A percentile compares a stretch with the other conserved stretches of the same genome.
Evolutionary conservation across 2,113 vertebrate genomes (phyloP).

Genomic region (Chionomys nivalis): DNA sequence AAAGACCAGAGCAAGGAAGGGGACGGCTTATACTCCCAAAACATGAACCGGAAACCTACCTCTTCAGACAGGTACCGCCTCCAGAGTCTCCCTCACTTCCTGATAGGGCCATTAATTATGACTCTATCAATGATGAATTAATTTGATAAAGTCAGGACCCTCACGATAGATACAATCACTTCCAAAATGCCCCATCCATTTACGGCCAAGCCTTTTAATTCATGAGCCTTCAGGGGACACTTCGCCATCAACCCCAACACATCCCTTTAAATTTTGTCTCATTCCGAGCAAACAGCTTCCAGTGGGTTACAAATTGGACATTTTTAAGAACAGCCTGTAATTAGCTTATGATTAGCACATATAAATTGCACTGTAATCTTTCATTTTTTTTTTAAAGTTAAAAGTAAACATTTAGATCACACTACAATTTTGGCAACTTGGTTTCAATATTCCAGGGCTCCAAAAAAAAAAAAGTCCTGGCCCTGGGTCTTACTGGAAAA

Average conservation of each 20-base stretch:
- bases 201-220: neutral
- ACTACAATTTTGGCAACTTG: neutral
- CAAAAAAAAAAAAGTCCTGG: neutral
- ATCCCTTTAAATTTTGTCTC: conserved; percentile 22
- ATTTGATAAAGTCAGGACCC: neutral
- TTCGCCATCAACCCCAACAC: neutral
- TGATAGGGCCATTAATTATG: neutral
- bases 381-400: neutral
- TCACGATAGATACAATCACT: neutral
- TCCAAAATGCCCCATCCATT: neutral
- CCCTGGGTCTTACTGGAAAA: neutral
- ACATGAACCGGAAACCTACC: neutral
- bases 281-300: neutral
- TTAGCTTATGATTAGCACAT: conserved; percentile 40
- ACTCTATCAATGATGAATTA: neutral
- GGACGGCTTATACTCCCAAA: neutral
- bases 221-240: neutral
- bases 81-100: neutral
- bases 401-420: conserved; percentile 36
- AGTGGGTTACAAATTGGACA: conserved; percentile 25
- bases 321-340: conserved; percentile 42
- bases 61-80: neutral
- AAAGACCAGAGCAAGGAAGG: neutral
- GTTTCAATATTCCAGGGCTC: neutral
- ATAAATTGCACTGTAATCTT: conserved; percentile 33